These are phyloP conservation scores for Schlechtendalia chinensis DNA, from an alignment of 1,140 invertebrate species.

Conservation along the genomic window DNA sequence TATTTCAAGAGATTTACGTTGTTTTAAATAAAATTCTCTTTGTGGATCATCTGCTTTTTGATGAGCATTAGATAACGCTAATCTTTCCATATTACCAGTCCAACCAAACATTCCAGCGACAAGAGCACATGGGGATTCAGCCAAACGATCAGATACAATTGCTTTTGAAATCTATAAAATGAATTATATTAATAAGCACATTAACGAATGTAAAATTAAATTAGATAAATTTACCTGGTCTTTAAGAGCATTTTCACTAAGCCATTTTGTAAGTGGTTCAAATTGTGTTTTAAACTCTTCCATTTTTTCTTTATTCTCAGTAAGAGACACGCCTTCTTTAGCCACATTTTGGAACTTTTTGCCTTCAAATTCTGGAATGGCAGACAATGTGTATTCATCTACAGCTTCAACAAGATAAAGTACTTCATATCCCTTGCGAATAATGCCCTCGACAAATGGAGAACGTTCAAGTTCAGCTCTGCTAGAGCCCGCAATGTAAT, in stretches of 20 bases:
- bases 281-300: slow-evolving; percentile 79
- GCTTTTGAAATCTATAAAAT: slow-evolving; percentile 71
- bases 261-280: slow-evolving; percentile 89
- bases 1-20: slow-evolving; percentile 97
- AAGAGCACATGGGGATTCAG: slow-evolving; percentile 90
- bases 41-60: slow-evolving; percentile 93
- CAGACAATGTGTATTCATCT: slow-evolving; percentile 96
- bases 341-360: slow-evolving; percentile 99
- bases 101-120: slow-evolving; percentile 96
- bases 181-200: slow-evolving; percentile 51
- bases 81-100: slow-evolving; percentile 99
- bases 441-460: slow-evolving; percentile 91
- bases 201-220: background rate
- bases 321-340: slow-evolving; percentile 92
- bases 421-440: slow-evolving; percentile 95
- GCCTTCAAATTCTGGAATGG: slow-evolving; percentile 97
- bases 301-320: slow-evolving; percentile 77
- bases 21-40: slow-evolving; percentile 85
- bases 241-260: slow-evolving; percentile 81
- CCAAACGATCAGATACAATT: slow-evolving; percentile 83
- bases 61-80: slow-evolving; percentile 94
- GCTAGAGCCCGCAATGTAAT: slow-evolving; percentile 90
- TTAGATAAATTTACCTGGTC: slow-evolving; percentile 64
- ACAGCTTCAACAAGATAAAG: slow-evolving; percentile 94
- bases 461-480: slow-evolving; percentile 87